A percentile compares a stretch with the other conserved stretches of the same genome.
Conservation (phyloP, 1,140 invertebrate species). For the Homalodisca vitripennis region DNA sequence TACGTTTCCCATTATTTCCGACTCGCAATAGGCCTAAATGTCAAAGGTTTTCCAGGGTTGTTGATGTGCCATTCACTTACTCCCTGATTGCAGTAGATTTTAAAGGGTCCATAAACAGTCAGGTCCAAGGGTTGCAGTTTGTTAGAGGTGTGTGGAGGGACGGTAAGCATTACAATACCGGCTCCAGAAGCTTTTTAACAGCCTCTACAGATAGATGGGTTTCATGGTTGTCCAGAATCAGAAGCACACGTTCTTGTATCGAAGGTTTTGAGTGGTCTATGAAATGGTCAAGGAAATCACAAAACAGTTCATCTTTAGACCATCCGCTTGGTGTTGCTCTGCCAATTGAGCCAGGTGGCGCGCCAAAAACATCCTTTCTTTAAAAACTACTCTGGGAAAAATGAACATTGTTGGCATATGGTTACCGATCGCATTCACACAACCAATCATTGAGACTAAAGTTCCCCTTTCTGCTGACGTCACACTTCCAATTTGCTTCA, state of each 20-base stretch:
- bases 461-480: too few relatives aligned
- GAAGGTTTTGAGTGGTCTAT: slow-evolving; percentile 13
- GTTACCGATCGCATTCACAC: slow-evolving; percentile 44
- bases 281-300: slow-evolving; percentile 19
- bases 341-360: slow-evolving; percentile 44
- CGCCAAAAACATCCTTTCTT: slow-evolving; percentile 30
- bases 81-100: slow-evolving; percentile 31
- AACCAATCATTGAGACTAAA: too few relatives aligned
- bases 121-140: too few relatives aligned
- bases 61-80: slow-evolving; percentile 26
- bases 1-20: too few relatives aligned
- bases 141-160: too few relatives aligned
- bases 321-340: slow-evolving; percentile 45
- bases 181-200: slow-evolving; percentile 37
- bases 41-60: slow-evolving; percentile 33
- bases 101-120: slow-evolving; percentile 36
- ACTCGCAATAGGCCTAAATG: too few relatives aligned
- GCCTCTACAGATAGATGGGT: slow-evolving; percentile 36
- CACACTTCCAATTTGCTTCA: too few relatives aligned
- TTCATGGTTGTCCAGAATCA: slow-evolving; percentile 39
- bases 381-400: slow-evolving; percentile 45
- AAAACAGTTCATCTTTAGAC: slow-evolving; percentile 44
- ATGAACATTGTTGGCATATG: slow-evolving; percentile 47
- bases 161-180: slow-evolving; percentile 43
- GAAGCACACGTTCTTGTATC: slow-evolving; percentile 37